Percentiles rank a stretch among this genome's conserved stretches.
These are phyloP conservation scores for Cryptoblepharus egeriae DNA, from an alignment of 2,797 vertebrate species.

Conservation along the genomic window DNA sequence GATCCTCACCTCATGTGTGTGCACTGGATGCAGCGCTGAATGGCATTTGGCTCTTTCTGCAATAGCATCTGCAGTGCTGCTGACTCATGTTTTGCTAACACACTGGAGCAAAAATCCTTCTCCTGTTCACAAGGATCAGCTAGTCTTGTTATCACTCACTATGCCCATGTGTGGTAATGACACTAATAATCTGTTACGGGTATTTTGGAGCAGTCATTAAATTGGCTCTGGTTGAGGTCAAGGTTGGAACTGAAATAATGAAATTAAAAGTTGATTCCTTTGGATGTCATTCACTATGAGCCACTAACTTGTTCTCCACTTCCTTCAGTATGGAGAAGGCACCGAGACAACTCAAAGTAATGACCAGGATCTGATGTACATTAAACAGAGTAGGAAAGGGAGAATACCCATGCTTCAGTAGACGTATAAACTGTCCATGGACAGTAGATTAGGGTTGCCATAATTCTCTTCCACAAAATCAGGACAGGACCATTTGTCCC, in stretches of 20 bases:
- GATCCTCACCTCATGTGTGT: background rate
- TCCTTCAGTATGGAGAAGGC: conserved; percentile 13
- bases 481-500: too few relatives aligned
- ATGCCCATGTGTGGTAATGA: conserved; percentile 21
- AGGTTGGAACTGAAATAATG: conserved; percentile 43
- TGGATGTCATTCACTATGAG: background rate
- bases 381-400: background rate
- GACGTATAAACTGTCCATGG: too few relatives aligned
- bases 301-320: background rate
- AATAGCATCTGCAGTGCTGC: background rate
- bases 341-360: background rate
- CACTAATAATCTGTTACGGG: conserved; percentile 39
- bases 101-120: background rate
- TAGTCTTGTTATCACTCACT: background rate
- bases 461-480: too few relatives aligned
- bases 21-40: background rate
- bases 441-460: too few relatives aligned
- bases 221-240: conserved; percentile 34
- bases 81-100: background rate
- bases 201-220: conserved; percentile 36
- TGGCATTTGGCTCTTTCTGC: background rate
- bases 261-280: conserved; percentile 53
- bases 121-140: background rate
- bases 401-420: background rate
- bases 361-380: background rate